Conservation (phyloP, 2,888 invertebrate genomes). For the Melanostoma mellinum region DNA sequence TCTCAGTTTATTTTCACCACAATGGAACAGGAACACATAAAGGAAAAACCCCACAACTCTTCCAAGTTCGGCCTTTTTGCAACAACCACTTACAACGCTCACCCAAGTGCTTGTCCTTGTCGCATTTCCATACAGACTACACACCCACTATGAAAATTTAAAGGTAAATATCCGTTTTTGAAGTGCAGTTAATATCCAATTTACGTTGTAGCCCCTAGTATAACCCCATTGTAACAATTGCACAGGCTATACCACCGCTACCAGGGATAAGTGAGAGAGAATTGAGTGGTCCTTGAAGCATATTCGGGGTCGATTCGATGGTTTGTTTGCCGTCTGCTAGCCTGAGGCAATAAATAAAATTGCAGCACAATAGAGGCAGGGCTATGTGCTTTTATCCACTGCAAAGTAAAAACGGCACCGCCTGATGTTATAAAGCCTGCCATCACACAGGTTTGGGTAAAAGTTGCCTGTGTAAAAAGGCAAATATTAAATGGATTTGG, state of each 20-base stretch:
- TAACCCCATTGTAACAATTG: constrained; percentile 37
- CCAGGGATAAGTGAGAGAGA: constrained; percentile 51
- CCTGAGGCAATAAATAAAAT: constrained; percentile 67
- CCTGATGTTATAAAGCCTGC: constrained; percentile 4
- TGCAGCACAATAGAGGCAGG: constrained; percentile 61
- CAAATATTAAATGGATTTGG: constrained; percentile 67
- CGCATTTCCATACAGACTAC: constrained; percentile 56
- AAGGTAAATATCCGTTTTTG: constrained; percentile 70
- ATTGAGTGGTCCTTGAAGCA: constrained; percentile 67
- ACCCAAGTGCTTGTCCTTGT: constrained; percentile 52
- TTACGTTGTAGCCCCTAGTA: constrained; percentile 59
- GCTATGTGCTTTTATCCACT: constrained; percentile 9
- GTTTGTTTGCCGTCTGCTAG: constrained; percentile 71
- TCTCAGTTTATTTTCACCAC: no score
- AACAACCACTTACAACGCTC: constrained; percentile 39
- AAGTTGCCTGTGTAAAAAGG: constrained; percentile 38
- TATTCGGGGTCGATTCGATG: constrained; percentile 69
- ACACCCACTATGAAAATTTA: constrained; percentile 59
- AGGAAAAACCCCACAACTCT: constrained; percentile 7
- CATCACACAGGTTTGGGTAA: constrained; percentile 6
- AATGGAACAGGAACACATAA: background rate
- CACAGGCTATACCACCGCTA: constrained; percentile 3
- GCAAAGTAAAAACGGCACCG: constrained; percentile 11
- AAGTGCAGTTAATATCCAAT: constrained; percentile 71
- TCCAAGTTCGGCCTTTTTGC: background rate